Base-by-base conservation (phyloP, 2,797 vertebrate genomes). In the Dipus sagitta region DNA sequence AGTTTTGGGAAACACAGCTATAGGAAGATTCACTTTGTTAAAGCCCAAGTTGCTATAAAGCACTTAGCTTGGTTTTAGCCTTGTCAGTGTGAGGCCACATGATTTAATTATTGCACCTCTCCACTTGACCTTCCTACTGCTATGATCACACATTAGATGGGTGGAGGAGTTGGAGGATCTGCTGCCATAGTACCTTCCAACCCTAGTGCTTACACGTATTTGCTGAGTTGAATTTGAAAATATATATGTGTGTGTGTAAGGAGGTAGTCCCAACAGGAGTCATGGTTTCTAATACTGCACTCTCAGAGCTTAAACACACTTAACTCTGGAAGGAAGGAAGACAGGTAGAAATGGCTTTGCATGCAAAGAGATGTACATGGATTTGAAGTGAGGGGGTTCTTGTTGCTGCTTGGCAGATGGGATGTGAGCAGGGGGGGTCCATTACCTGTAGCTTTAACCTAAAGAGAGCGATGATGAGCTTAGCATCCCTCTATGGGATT, bases 381-480 rank as follows among this genome's bases (percentile, higher is more conserved):
- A 26, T 74, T 84, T 5, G 28, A 60, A n/a, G 70, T 47, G 4
- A 30, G 14, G 5, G 47, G 24, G 15, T 74, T 62, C 3, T n/a
- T 64, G 74, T 75, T 64, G 23, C 75, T 58, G 18, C 54, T 92
- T 47, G 70, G 58, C 76, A 82, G 54, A 38, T 86, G 26, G 21
- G 4, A 17, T 4, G 6, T 71, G 80, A 86, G 24, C 20, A 15
- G 28, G 32, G 9, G 38, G 23, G 8, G 9, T 30, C 75, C 52
- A 28, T 9, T 0, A 0, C 13, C 38, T 42, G 20, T 70, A 71
- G 76, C 54, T 42, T 0, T 52, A 3, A 24, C 12, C 24, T 1
- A 3, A 58, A 3, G 47, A 30, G 62, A 76, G 52, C 68, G 11
- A 1, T 47, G 15, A 9, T 11, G 6, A n/a, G n/a, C 26, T 87